Percentiles rank a stretch among this genome's conserved stretches.
These are phyloP conservation scores for Rhamphomyia laevipes DNA, from an alignment of 2,888 invertebrate species.

Conservation along the genomic window DNA sequence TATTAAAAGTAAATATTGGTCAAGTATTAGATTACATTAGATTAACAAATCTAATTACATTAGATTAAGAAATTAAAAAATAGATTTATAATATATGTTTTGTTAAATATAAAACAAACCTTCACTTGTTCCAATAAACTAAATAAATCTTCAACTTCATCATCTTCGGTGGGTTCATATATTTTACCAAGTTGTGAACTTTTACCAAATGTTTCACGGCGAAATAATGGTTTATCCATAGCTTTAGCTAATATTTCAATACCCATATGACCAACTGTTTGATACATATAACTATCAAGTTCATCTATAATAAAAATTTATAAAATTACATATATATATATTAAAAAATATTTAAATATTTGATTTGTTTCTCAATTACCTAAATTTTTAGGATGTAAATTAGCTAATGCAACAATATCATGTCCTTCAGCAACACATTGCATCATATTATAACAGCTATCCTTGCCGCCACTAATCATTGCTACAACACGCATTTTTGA, in stretches of 20 bases:
- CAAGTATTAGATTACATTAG: too few relatives aligned
- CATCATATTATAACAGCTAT: constrained; percentile 99
- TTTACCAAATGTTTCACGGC: constrained; percentile 70
- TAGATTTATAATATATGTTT: too few relatives aligned
- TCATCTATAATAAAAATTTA: constrained; percentile 49
- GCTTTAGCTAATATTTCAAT: constrained; percentile 87
- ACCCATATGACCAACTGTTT: constrained; percentile 95
- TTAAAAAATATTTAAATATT: background rate
- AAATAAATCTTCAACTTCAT: constrained; percentile 96
- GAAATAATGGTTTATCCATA: constrained; percentile 82
- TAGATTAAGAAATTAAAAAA: too few relatives aligned
- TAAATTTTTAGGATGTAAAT: constrained; percentile 76
- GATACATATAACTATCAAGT: constrained; percentile 97
- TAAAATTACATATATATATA: background rate
- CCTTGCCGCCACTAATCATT: constrained; percentile 95
- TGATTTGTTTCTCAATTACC: constrained; percentile 40
- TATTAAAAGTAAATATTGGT: too few relatives aligned
- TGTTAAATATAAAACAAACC: constrained; percentile 20
- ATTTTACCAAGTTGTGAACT: constrained; percentile 67
- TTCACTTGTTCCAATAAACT: constrained; percentile 50
- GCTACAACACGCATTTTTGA: constrained; percentile 74
- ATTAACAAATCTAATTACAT: too few relatives aligned
- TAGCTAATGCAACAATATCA: constrained; percentile 85
- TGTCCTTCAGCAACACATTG: constrained; percentile 94
- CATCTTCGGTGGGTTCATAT: constrained; percentile 70